phyloP scores from a whole-genome alignment of 2,113 vertebrate species.

The Asarcornis scutulata region DNA sequence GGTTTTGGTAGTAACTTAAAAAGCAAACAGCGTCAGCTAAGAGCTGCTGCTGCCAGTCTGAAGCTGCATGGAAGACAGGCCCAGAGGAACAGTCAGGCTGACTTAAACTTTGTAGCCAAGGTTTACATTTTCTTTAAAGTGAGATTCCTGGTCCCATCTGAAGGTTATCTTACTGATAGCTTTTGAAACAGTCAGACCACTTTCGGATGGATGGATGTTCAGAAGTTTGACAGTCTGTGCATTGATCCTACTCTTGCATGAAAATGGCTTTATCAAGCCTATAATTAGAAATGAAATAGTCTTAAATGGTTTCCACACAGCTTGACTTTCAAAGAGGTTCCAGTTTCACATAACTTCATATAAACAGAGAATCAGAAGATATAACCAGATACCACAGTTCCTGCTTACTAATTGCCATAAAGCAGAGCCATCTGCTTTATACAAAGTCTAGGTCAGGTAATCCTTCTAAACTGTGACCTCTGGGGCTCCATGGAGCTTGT shows the following conservation, averaged over 20 bases:
- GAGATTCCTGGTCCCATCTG: not conserved
- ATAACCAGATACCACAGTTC: conserved; percentile 74
- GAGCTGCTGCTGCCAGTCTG: not conserved
- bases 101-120: not conserved
- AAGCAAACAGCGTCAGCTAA: not conserved
- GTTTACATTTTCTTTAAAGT: conserved; percentile 46
- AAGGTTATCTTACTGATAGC: conserved; percentile 72
- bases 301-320: conserved; percentile 74
- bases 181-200: conserved; percentile 63
- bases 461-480: conserved; percentile 74
- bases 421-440: conserved; percentile 77
- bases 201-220: conserved; percentile 39
- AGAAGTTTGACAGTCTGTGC: conserved; percentile 61
- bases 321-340: conserved; percentile 77
- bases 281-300: conserved; percentile 80
- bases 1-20: not conserved
- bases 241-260: conserved; percentile 63
- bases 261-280: conserved; percentile 74
- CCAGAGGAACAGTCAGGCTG: not conserved
- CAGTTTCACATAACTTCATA: conserved; percentile 74
- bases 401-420: conserved; percentile 78
- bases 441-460: conserved; percentile 69
- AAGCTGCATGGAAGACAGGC: not conserved
- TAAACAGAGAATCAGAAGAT: conserved; percentile 78
- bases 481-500: conserved; percentile 52